Evolutionary conservation across 2,888 invertebrate species (phyloP), one percentile per base, ranked within the genome.

Genomic region (Aelia acuminata): DNA sequence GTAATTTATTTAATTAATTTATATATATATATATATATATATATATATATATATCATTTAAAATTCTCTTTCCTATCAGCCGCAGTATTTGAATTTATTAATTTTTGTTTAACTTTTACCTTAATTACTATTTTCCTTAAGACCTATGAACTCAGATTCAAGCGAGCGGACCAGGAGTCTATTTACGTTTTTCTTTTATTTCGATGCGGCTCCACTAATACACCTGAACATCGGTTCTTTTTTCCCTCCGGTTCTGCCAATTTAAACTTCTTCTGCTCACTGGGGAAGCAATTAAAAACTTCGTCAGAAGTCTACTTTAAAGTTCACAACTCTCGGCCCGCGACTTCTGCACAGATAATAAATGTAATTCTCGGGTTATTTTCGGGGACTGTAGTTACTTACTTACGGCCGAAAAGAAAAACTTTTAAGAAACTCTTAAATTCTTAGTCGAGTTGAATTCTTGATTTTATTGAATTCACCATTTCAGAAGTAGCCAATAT

Each of bases 201-300:
- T 35, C 3, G 7, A 11, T 35, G 7, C 13, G 31, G 13, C 31
- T 13, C 15, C 15, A 3, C 63, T 3, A 53, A n/a, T 20, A 50
- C 53, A 53, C n/a, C 63, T 18, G 35, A 35, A 70, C 63, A 70
- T 70, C 63, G 63, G 63, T 35, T 35, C 35, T 35, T 35, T 35
- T 70, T 70, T 35, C 35, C 35, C 47, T 3, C 10, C 84, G 35
- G 48, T 84, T 84, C 84, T 84, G 49, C 26, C 84, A 49, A 49
- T 49, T 84, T 50, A 49, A 84, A 84, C 48, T 48, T 84, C 48
- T 48, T 84, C 47, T 49, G 84, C 50, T 84, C 49, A 50, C 50
- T 84, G 49, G 84, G 49, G 84, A 50, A 84, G 84, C 84, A 84
- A 84, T 84, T 84, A 84, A 84, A 84, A 84, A 84, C 26, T 84